Base-by-base conservation (phyloP, 2,797 vertebrate genomes). In the Cossypha heuglini region DNA sequence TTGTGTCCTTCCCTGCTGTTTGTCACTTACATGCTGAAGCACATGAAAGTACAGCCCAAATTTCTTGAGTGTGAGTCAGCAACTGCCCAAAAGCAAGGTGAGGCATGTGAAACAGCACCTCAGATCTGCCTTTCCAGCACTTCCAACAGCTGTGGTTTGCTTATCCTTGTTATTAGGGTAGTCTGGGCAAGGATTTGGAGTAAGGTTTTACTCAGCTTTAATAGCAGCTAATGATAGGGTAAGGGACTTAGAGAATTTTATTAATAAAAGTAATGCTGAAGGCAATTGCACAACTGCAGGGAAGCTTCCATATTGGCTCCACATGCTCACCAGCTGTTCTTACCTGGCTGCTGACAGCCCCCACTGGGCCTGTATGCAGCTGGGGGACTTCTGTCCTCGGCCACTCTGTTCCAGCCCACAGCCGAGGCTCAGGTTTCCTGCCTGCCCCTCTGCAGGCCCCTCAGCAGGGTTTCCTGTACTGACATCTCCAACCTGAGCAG, bases 401-500 rank as follows among this genome's bases (percentile, higher is more conserved):
- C 86, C 64, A 21, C 83, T 73, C 2, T 0, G 29, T 29, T 82
- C 33, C 67, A 78, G 94, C 80, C 80, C 86, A 20, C 91, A 90
- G 21, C 15, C 0, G 1, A 55, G 84, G 93, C 94, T 96, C 94
- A 71, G 87, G 45, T 96, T 96, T 96, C 95, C 95, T 96, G 95
- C 81, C 83, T 75, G 9, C 85, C 94, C 93, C 59, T 67, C 88
- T 4, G 38, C 4, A 2, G 96, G 96, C 95, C 96, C 86, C 96
- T 97, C 85, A 13, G 61, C 54, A 12, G 48, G 51, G 91, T 73
- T 96, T 96, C 96, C 96, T 96, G 94, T 92, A 31, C 93, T 85
- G 46, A 75, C 84, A 85, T 37, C 88, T 78, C 67, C 63, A 79
- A 88, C 74, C 64, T 35, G 28, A 69, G 54, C 67, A 69, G 77